Percentiles rank a stretch among this genome's conserved stretches.
phyloP scores from a whole-genome alignment of 2,797 vertebrate genomes.

The Chaetophractus vellerosus region DNA sequence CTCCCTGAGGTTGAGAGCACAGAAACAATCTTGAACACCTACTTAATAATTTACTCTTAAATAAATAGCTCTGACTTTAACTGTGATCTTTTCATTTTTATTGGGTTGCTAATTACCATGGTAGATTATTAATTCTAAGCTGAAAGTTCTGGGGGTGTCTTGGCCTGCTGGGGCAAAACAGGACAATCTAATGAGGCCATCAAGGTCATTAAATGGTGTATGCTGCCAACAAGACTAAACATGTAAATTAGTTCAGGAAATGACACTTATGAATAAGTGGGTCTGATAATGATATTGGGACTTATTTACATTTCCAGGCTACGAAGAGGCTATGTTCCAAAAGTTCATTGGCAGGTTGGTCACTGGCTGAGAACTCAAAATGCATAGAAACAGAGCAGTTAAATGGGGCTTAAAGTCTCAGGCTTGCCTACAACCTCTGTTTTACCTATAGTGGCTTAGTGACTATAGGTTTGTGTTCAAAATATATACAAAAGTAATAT shows the following conservation, averaged over 20 bases:
- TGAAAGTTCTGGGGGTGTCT: slow-evolving; percentile 62
- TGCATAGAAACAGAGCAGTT: slow-evolving; percentile 54
- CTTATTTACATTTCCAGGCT: slow-evolving; percentile 74
- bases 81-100: slow-evolving; percentile 78
- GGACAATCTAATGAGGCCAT: slow-evolving; percentile 60
- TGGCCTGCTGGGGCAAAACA: slow-evolving; percentile 55
- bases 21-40: slow-evolving; percentile 70
- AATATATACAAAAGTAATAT: background rate
- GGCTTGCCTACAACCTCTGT: background rate
- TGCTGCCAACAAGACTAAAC: slow-evolving; percentile 66
- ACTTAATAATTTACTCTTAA: slow-evolving; percentile 79
- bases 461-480: slow-evolving; percentile 3
- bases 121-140: slow-evolving; percentile 77
- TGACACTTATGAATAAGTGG: slow-evolving; percentile 61
- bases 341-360: slow-evolving; percentile 55
- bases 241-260: slow-evolving; percentile 69
- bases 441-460: slow-evolving; percentile 32
- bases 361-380: slow-evolving; percentile 56
- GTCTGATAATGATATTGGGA: slow-evolving; percentile 67
- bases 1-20: slow-evolving; percentile 51
- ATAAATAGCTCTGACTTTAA: slow-evolving; percentile 78
- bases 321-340: slow-evolving; percentile 60
- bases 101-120: slow-evolving; percentile 70
- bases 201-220: slow-evolving; percentile 58
- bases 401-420: slow-evolving; percentile 23